Base-by-base conservation (phyloP, 2,888 invertebrate species). In the Idaea straminata region DNA sequence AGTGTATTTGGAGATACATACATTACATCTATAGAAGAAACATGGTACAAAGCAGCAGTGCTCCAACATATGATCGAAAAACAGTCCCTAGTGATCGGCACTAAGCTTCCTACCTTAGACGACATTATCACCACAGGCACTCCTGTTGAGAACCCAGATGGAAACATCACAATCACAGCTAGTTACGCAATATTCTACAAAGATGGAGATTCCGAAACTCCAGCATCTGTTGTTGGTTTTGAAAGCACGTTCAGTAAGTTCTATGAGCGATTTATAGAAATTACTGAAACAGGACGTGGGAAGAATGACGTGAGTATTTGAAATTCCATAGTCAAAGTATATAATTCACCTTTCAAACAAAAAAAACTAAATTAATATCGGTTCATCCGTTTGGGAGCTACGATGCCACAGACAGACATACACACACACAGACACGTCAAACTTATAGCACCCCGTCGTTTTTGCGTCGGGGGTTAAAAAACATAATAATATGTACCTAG, bases 11-110 rank as follows among this genome's bases (percentile, higher is more conserved):
- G 97, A 10, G 96, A 97, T 76, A 85, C 94, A 61, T 95, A 97
- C 80, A 94, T 82, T 62, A 94, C 94, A 64, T 96, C 98, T 0
- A 96, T 97, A 35, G 97, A 98, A 82, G 98, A 98, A 84, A 95
- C 96, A 0, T 98, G 98, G 97, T 98, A 98, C 83, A 96, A 96
- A 83, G 96, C 97, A 70, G 98, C 98, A 0, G 97, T 98, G 5
- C 93, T 98, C 60, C 97, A 97, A 77, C 96, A 97, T 82, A 94
- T 95, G 79, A 94, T 96, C 60, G 96, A 97, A 77, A 93, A 95
- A 6, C 95, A 96, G 57, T 95, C 96, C 0, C 95, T 97, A 77
- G 97, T 97, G 0, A 96, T 96, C 77, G 95, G 96, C 2, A 96
- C 97, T 0, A 96, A 96, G 1, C 95, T 96, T 72, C 91, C 91